Percentiles rank a stretch among this genome's conserved stretches.
Evolutionary conservation across 2,797 vertebrate species (phyloP).

Genomic region (Euthynnus affinis): DNA sequence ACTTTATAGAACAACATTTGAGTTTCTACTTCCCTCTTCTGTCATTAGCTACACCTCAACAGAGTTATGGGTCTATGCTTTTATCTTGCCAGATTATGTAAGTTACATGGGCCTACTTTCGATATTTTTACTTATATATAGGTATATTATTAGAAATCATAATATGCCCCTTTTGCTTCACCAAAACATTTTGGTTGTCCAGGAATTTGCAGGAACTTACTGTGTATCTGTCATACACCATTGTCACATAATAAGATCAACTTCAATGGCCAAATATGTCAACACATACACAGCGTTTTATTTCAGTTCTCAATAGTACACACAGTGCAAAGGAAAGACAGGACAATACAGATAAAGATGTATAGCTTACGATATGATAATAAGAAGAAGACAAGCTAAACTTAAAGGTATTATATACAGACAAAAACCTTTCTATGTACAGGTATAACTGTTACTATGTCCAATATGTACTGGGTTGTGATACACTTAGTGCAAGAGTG

Average conservation of each 20-base stretch:
- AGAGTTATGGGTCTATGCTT: slow-evolving; percentile 5
- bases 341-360: no score
- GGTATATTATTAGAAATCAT: neutral
- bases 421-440: neutral
- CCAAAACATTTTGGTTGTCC: neutral
- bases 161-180: neutral
- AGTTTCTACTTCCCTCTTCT: neutral
- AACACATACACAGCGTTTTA: no score
- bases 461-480: neutral
- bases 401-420: neutral
- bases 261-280: no score
- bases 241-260: no score
- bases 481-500: neutral
- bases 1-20: neutral
- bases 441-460: no score
- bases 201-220: neutral
- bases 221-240: neutral
- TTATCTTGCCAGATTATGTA: slow-evolving; percentile 16
- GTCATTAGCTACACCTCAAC: neutral
- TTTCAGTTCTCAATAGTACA: no score
- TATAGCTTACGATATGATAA: no score
- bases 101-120: neutral
- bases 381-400: no score
- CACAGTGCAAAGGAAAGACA: no score
- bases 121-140: no score